Conservation (phyloP, 2,113 vertebrate genomes). For the Sylvia atricapilla region DNA sequence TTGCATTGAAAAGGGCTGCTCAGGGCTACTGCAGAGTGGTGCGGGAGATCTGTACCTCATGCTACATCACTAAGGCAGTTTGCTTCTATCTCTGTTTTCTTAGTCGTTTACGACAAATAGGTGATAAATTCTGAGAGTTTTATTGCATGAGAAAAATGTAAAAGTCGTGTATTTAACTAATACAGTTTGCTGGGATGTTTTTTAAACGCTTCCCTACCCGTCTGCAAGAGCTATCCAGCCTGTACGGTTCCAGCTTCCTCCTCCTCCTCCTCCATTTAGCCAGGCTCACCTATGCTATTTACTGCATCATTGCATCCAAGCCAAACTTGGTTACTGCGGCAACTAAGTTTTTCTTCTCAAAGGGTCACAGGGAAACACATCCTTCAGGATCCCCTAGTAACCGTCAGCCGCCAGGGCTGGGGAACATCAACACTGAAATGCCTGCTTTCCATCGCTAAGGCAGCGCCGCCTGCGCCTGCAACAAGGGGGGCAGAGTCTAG, state of each 20-base stretch:
- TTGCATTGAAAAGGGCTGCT: not conserved
- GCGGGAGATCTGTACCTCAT: not conserved
- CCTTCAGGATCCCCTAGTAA: slow-evolving; percentile 78
- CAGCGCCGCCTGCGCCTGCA: slow-evolving; percentile 60
- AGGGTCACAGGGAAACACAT: slow-evolving; percentile 80
- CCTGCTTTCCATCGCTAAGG: slow-evolving; percentile 70
- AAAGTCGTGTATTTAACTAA: not conserved
- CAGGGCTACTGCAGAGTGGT: not conserved
- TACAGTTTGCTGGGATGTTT: not conserved
- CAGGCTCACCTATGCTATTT: slow-evolving; percentile 72
- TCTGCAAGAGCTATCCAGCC: not conserved
- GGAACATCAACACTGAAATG: slow-evolving; percentile 67
- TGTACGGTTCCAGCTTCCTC: not conserved
- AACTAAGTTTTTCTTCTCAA: slow-evolving; percentile 75
- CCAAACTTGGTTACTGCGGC: slow-evolving; percentile 80
- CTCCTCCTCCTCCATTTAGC: slow-evolving; percentile 48
- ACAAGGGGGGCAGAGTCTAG: slow-evolving; percentile 73
- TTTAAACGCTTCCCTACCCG: not conserved
- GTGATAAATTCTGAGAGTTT: not conserved
- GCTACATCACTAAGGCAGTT: not conserved
- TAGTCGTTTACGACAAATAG: not conserved
- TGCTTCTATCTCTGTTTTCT: slow-evolving; percentile 6
- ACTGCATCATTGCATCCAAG: slow-evolving; percentile 75
- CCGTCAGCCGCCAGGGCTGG: slow-evolving; percentile 47
- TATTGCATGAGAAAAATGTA: not conserved